Base-by-base conservation (phyloP, 2,888 invertebrate species). In the Cyclophora punctaria region DNA sequence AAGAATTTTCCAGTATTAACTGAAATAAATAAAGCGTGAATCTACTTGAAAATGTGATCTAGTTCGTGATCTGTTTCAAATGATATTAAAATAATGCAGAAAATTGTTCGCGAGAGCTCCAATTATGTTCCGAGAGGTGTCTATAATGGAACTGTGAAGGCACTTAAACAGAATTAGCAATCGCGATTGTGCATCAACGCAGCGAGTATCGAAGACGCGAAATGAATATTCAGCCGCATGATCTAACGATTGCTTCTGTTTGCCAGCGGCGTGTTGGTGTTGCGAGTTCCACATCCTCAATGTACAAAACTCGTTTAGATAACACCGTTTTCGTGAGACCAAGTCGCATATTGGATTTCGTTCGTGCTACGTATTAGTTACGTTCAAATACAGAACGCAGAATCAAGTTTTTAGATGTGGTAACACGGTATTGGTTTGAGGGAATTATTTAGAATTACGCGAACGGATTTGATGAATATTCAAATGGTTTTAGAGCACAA, bases 191-290 rank as follows among this genome's bases (percentile, higher is more conserved):
- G 53, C 55, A 52, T 41, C 59, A 46, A 47, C 49, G 47, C 46
- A 42, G 49, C 49, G 53, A 56, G 60, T 54, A 54, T 55, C 56
- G 55, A 64, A 63, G 60, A 68, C 66, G 59, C 57, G 59, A 48
- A 53, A 62, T 66, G 63, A 66, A 69, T 69, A 69, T 69, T 68
- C 66, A 67, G 62, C 51, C 47, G 42, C 51, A 51, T 62, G 57
- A 58, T 62, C 57, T 49, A 47, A 49, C 51, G 42, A 50, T 54
- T 53, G 48, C 35, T 33, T 50, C 46, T 54, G 49, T 57, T 52
- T 52, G 49, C 46, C 35, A 40, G 48, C 46, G n/a, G 34, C 5
- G 20, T 45, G 6, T 40, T 43, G 34, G 48, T 44, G 44, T 44
- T 35, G 44, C 34, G 41, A 35, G 51, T 50, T 48, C 48, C n/a